Evolutionary conservation across 2,113 vertebrate species (phyloP), one percentile per base, ranked within the genome.

Genomic region (Clarias gariepinus): DNA sequence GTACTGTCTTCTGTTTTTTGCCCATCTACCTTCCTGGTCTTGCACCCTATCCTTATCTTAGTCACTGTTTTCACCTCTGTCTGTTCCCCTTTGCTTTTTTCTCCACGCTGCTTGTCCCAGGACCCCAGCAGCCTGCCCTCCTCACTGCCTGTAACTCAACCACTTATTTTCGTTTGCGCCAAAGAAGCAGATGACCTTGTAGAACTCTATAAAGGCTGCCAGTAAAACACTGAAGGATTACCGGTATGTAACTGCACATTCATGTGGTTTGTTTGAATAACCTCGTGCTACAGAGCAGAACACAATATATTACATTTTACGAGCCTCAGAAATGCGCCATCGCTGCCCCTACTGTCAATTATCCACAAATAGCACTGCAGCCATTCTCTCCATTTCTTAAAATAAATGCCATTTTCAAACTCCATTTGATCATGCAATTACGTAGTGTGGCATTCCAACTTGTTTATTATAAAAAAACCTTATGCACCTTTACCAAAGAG

Each of bases 231-330:
- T 89, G 93, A 93, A 93, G 93, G 94, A 94, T 94, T 92, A 93
- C 93, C 91, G 93, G 94, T 94, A 95, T 92, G 94, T 92, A 94
- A 94, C 94, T 94, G 93, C 91, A 94, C 94, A 95, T 95, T 95
- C 93, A 94, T 90, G 94, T 95, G 94, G 93, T 95, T 94, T 95
- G 94, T 95, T 95, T 95, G 92, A 93, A 94, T 95, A 95, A 95
- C 94, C 94, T 94, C 91, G 92, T 84, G 78, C 91, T 93, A 90
- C 76, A 36, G 88, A 88, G 89, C 89, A 85, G 90, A 90, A 91
- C 91, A 92, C 91, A 94, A 92, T 95, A 95, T 95, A 95, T 95
- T 95, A 94, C 91, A 91, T 94, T 92, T 95, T 95, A 95, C 87
- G 92, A 93, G 93, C 91, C 93, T 93, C 90, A 89, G 76, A 88